Percentiles rank a stretch among this genome's conserved stretches.
These are phyloP conservation scores for Acinonyx jubatus DNA, from an alignment of 2,113 vertebrate genomes.

Conservation along the genomic window DNA sequence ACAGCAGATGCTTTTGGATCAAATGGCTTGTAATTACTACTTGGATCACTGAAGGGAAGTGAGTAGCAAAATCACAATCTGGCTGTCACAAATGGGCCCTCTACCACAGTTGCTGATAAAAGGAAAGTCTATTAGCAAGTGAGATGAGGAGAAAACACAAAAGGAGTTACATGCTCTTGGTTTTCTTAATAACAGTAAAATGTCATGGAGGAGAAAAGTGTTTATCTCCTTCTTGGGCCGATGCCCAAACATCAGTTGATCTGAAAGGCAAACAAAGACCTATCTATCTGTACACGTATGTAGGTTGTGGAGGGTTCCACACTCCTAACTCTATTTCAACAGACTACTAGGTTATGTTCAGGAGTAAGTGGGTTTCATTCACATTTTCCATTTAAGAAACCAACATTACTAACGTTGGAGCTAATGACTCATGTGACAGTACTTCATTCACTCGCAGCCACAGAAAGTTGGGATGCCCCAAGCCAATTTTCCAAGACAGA, in stretches of 20 bases:
- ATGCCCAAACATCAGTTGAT: constrained; percentile 32
- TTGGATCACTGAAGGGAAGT: constrained; percentile 25
- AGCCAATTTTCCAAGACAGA: constrained; percentile 84
- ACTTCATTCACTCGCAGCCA: constrained; percentile 87
- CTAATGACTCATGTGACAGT: constrained; percentile 83
- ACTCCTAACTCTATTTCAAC: not conserved
- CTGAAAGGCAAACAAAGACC: constrained; percentile 12
- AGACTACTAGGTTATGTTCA: constrained; percentile 59
- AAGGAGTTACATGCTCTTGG: not conserved
- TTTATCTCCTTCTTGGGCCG: constrained; percentile 25
- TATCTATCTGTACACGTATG: rapidly evolving
- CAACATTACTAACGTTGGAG: constrained; percentile 65
- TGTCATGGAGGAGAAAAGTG: not conserved
- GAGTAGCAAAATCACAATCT: constrained; percentile 57
- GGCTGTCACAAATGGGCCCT: constrained; percentile 45
- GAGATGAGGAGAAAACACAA: constrained; percentile 17
- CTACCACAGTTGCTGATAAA: not conserved
- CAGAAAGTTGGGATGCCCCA: constrained; percentile 72
- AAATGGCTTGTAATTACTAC: constrained; percentile 55
- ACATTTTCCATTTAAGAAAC: constrained; percentile 83
- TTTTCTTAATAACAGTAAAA: not conserved
- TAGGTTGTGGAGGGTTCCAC: not conserved
- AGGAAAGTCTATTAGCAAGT: constrained; percentile 46
- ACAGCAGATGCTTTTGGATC: constrained; percentile 60
- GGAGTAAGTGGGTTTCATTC: constrained; percentile 71